These are phyloP conservation scores for Pangasius larnaudii DNA, from an alignment of 2,797 vertebrate genomes.

Conservation along the genomic window DNA sequence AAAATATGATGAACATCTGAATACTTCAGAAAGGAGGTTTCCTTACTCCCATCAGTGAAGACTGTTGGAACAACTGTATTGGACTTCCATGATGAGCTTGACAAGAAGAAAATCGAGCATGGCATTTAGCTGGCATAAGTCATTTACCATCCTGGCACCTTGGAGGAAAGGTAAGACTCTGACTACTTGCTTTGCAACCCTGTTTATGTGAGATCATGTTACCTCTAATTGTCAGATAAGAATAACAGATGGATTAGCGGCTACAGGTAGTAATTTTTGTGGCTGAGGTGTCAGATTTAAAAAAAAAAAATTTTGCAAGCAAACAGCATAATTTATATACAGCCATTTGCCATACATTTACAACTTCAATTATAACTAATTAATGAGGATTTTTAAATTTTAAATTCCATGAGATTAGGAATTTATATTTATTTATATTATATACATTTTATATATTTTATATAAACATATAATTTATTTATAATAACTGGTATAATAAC, in stretches of 20 bases:
- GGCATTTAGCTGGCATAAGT: constrained; percentile 81
- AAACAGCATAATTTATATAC: constrained; percentile 17
- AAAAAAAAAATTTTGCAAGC: not conserved
- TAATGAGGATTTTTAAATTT: not conserved
- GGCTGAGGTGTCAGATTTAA: constrained; percentile 27
- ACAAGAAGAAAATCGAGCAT: constrained; percentile 69
- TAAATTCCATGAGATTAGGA: not conserved
- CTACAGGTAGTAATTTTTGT: constrained; percentile 51
- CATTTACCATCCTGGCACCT: constrained; percentile 75
- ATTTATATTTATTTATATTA: not conserved
- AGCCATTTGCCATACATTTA: not conserved
- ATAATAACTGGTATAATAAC: not conserved
- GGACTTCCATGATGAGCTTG: constrained; percentile 68
- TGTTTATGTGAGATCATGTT: constrained; percentile 24
- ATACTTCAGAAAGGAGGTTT: constrained; percentile 25
- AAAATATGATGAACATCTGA: constrained; percentile 50
- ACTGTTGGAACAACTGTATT: constrained; percentile 22
- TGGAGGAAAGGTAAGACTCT: constrained; percentile 81
- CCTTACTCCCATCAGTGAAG: constrained; percentile 29
- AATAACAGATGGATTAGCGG: constrained; percentile 42
- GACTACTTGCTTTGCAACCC: constrained; percentile 17
- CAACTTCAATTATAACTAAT: not conserved
- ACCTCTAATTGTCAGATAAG: constrained; percentile 19
- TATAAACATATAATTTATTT: not conserved
- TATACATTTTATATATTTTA: too few species aligned